Evolutionary conservation across 2,797 vertebrate genomes (phyloP), one percentile per base, ranked within the genome.

Genomic region (Allobates femoralis): DNA sequence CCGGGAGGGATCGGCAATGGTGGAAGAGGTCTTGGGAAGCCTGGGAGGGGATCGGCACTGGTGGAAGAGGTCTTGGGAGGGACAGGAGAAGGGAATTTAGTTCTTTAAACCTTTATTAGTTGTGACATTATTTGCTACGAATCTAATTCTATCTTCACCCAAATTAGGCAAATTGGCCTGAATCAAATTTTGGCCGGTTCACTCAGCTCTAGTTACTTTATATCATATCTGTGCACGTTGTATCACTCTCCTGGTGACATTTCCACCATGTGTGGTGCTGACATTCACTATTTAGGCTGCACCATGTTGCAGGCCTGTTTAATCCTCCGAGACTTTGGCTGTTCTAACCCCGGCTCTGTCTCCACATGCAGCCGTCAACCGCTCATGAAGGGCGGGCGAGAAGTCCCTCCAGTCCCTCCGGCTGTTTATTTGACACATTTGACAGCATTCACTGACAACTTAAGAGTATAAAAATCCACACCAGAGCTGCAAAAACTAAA

Each of bases 361-460:
- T 64, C 26, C 55, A 80, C 30, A 34, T 37, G 19, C 4, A 75
- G 55, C 78, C 18, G 18, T 86, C 34, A 60, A 23, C 79, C 41
- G 26, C 16, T 15, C 55, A 10, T 37, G 37, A 21, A 30, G 71
- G 34, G 74, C 11, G 26, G 46, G 19, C 16, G 19, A 56, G 18
- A 51, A 58, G 53, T 55, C 81, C 53, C 50, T 41, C 37, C 67
- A 58, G 53, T 55, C 81, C 53, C 50, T 41, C 37, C 67, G 64
- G 53, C 16, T 73, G 56, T 50, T 69, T 71, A 60, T 60, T n/a
- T 60, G 75, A 83, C 81, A 71, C 32, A 60, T 77, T 50, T 87
- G 66, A 76, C 73, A 82, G 18, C 23, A 12, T 37, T 77, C 26
- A 56, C 75, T 67, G 67, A 62, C 67, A 77, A 76, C 79, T 79